Evolutionary conservation across 1,140 invertebrate species (phyloP).

Genomic region (Leptinotarsa undecemlineata): DNA sequence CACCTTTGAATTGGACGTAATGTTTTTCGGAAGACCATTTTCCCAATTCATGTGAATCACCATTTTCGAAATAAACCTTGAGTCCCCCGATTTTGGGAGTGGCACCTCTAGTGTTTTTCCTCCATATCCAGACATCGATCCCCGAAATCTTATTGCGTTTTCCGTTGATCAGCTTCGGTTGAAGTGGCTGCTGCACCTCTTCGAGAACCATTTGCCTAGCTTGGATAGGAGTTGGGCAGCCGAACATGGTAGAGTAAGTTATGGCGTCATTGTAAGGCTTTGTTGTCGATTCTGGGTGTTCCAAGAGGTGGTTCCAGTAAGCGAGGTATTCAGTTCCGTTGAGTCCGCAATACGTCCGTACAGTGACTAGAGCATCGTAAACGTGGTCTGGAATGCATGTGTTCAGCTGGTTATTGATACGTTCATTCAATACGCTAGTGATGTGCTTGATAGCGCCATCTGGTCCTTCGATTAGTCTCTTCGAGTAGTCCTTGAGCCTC

Average conservation of each 20-base stretch:
- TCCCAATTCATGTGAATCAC: background rate
- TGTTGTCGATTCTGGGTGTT: background rate
- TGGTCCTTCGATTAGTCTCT: too few relatives aligned
- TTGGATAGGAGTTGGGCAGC: background rate
- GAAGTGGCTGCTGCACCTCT: background rate
- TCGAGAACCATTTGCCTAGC: background rate
- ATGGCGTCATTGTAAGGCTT: slow-evolving; percentile 2
- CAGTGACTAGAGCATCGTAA: background rate
- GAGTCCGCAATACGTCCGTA: background rate
- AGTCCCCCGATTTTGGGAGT: background rate
- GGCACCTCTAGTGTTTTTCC: background rate
- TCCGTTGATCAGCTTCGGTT: background rate
- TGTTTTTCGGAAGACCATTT: too few relatives aligned
- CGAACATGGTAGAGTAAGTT: background rate
- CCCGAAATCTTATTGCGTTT: background rate
- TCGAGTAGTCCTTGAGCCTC: too few relatives aligned
- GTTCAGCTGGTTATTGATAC: background rate
- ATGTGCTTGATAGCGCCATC: too few relatives aligned
- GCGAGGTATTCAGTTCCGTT: slow-evolving; percentile 3
- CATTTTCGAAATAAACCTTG: background rate
- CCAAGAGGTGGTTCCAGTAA: background rate
- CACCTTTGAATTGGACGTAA: background rate
- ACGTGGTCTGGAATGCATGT: slow-evolving; percentile 2
- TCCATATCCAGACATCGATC: background rate
- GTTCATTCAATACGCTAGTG: background rate